phyloP scores from a whole-genome alignment of 2,888 invertebrate species.

The Cryptus armator region DNA sequence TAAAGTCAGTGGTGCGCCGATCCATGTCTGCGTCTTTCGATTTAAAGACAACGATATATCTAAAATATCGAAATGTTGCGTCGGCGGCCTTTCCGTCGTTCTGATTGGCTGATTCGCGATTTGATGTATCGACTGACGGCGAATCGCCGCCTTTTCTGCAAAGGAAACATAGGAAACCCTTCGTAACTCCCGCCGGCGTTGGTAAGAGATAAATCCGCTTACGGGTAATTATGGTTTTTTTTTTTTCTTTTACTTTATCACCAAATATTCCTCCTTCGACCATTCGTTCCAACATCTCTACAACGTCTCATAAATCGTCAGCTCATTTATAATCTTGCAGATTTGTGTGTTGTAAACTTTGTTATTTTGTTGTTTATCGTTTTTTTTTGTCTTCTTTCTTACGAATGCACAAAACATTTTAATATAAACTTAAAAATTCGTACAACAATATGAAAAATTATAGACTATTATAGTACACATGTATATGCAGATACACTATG shows the following conservation, averaged over 20 bases:
- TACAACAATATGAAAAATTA: slow-evolving; percentile 95
- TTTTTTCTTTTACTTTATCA: slow-evolving; percentile 54
- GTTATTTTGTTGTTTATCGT: background rate
- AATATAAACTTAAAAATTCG: slow-evolving; percentile 95
- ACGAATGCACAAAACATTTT: slow-evolving; percentile 93
- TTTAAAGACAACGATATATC: too few species aligned
- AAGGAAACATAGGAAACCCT: background rate
- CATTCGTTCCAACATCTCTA: slow-evolving; percentile 35
- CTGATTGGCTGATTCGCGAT: background rate
- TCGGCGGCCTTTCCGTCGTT: background rate
- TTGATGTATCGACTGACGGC: background rate
- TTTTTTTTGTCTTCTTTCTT: slow-evolving; percentile 72
- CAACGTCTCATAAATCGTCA: slow-evolving; percentile 10
- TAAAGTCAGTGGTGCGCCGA: background rate
- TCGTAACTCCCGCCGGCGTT: background rate
- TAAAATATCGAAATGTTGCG: background rate
- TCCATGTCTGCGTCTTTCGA: too few species aligned
- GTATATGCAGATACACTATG: slow-evolving; percentile 65
- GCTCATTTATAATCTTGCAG: background rate
- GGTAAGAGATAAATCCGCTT: slow-evolving; percentile 25
- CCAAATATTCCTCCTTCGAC: slow-evolving; percentile 43
- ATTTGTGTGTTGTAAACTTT: slow-evolving; percentile 31
- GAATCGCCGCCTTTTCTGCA: background rate
- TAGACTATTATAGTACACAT: slow-evolving; percentile 89
- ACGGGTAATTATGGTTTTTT: slow-evolving; percentile 41